Evolutionary conservation across 2,888 invertebrate genomes (phyloP).

Genomic region (Smittia sp.): DNA sequence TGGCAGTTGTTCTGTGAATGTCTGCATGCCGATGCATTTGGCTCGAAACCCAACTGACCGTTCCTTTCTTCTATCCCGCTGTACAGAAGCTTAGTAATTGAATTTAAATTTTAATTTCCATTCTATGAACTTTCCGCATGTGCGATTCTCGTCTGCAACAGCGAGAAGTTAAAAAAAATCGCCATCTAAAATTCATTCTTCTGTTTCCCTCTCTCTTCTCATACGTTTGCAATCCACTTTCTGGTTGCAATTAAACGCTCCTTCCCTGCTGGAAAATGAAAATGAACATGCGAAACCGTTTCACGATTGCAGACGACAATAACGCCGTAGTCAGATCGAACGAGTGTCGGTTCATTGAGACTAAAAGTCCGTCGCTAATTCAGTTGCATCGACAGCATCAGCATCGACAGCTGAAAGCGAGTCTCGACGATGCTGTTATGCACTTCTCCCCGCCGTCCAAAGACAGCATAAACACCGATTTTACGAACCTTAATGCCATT

Average conservation of each 20-base stretch:
- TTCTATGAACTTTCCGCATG: neutral
- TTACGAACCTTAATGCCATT: slow-evolving; percentile 17
- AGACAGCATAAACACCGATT: slow-evolving; percentile 32
- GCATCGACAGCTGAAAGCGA: slow-evolving; percentile 16
- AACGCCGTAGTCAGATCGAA: neutral
- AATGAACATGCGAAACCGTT: neutral
- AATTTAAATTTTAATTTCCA: slow-evolving; percentile 29
- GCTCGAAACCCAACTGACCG: no score
- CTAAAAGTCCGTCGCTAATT: slow-evolving; percentile 30
- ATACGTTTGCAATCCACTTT: neutral
- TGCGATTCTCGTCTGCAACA: neutral
- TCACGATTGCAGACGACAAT: slow-evolving; percentile 9
- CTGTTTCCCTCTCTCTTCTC: neutral
- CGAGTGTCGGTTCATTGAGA: slow-evolving; percentile 27
- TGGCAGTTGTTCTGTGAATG: no score
- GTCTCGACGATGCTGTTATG: slow-evolving; percentile 26
- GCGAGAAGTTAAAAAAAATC: neutral
- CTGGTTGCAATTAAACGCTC: slow-evolving; percentile 2
- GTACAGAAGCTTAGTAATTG: slow-evolving; percentile 20
- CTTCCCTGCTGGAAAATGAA: neutral
- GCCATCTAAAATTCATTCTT: neutral
- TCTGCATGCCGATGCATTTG: no score
- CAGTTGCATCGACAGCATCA: slow-evolving; percentile 25
- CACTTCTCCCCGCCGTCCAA: slow-evolving; percentile 27
- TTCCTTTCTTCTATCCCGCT: neutral